Evolutionary conservation across 2,113 vertebrate genomes (phyloP).

Genomic region (Furnarius figulus): DNA sequence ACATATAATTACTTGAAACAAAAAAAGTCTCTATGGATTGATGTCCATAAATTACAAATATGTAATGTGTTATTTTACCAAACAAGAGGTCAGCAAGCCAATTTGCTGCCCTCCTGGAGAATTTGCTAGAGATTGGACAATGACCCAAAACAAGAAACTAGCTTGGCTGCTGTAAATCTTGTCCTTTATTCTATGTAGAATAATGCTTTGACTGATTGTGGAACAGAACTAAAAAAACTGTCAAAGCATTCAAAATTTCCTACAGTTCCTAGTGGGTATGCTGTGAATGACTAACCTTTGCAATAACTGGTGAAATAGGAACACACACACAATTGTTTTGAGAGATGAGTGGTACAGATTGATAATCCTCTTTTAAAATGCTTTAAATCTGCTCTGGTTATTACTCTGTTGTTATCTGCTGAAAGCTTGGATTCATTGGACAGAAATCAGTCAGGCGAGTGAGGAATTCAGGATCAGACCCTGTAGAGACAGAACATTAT

Average conservation of each 20-base stretch:
- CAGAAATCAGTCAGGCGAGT: background rate
- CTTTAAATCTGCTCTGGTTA: slow-evolving; percentile 10
- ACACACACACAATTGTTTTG: background rate
- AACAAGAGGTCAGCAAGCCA: slow-evolving; percentile 68
- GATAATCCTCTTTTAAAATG: background rate
- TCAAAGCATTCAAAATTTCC: background rate
- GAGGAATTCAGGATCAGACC: background rate
- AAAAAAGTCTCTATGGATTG: slow-evolving; percentile 31
- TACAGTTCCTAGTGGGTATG: background rate
- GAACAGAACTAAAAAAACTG: background rate
- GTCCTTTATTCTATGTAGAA: background rate
- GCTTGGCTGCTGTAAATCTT: background rate
- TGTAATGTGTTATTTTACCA: slow-evolving; percentile 43
- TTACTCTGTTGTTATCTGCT: background rate
- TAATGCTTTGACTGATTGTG: background rate
- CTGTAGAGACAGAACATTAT: background rate
- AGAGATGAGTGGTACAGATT: background rate
- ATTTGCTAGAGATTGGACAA: slow-evolving; percentile 43
- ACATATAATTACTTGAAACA: slow-evolving; percentile 65
- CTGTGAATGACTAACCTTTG: slow-evolving; percentile 7
- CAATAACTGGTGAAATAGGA: background rate
- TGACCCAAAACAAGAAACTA: slow-evolving; percentile 9
- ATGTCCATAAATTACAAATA: slow-evolving; percentile 72
- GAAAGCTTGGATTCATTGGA: background rate
- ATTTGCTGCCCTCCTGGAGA: slow-evolving; percentile 48